Percentiles rank a stretch among this genome's conserved stretches.
Evolutionary conservation across 2,888 invertebrate species (phyloP).

Genomic region (Diachrysia chrysitis): DNA sequence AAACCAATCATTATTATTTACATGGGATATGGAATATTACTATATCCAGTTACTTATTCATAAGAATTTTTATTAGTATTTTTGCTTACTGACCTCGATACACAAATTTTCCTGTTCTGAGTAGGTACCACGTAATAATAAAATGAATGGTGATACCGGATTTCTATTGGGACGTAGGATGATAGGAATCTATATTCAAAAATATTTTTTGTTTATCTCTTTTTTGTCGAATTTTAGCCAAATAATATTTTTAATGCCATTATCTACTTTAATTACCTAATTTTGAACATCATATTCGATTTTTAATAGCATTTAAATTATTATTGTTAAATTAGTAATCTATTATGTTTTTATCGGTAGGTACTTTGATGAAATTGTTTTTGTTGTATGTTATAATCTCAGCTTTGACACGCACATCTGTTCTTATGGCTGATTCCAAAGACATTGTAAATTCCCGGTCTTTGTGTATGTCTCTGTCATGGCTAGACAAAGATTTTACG

Average conservation of each 20-base stretch:
- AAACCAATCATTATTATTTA: too few relatives aligned
- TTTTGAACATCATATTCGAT: too few relatives aligned
- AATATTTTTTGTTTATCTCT: too few relatives aligned
- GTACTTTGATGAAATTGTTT: too few relatives aligned
- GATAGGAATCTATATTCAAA: too few relatives aligned
- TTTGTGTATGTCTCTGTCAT: background rate
- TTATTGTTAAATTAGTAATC: too few relatives aligned
- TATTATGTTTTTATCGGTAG: too few relatives aligned
- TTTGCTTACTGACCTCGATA: background rate
- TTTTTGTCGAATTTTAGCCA: too few relatives aligned
- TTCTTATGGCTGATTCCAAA: background rate
- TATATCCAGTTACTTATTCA: background rate
- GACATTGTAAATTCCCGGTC: background rate
- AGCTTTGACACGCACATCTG: constrained; percentile 4
- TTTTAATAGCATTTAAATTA: too few relatives aligned
- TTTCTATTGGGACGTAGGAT: background rate
- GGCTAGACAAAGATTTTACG: background rate
- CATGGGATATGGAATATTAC: too few relatives aligned
- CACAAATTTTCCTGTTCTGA: background rate
- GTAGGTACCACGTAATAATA: background rate
- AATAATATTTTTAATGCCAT: too few relatives aligned
- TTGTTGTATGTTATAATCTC: background rate
- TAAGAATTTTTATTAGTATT: background rate
- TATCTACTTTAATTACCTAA: too few relatives aligned
- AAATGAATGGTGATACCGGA: background rate